These are phyloP conservation scores for Vultur gryphus DNA, from an alignment of 2,797 vertebrate species.

Conservation along the genomic window DNA sequence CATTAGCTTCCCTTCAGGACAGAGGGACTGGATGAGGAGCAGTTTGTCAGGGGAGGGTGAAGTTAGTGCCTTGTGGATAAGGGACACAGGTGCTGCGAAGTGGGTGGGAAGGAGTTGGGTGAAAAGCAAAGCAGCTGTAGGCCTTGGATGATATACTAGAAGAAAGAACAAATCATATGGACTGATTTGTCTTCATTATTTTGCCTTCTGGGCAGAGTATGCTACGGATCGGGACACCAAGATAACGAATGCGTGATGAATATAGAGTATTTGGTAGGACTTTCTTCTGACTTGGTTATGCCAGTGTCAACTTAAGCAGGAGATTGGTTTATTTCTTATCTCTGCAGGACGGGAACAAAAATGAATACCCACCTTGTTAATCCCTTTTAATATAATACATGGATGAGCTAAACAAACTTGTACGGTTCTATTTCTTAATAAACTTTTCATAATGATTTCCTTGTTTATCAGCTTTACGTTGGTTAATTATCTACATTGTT, in stretches of 20 bases:
- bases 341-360: neutral
- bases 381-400: constrained; percentile 17
- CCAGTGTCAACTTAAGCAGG: neutral
- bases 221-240: neutral
- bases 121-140: neutral
- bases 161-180: neutral
- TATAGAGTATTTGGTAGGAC: neutral
- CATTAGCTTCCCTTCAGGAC: neutral
- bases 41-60: neutral
- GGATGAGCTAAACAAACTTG: constrained; percentile 33
- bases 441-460: neutral
- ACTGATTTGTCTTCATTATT: neutral
- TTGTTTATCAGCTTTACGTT: constrained; percentile 55
- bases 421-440: constrained; percentile 54
- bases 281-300: neutral
- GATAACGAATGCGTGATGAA: neutral
- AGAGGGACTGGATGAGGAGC: neutral
- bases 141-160: neutral
- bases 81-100: neutral
- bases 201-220: neutral
- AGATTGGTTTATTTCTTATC: neutral
- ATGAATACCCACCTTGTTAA: neutral
- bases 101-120: neutral
- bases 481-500: constrained; percentile 50
- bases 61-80: neutral